phyloP scores from a whole-genome alignment of 92 coral and sea anemone species.

The Chrysogorgia sp. region DNA sequence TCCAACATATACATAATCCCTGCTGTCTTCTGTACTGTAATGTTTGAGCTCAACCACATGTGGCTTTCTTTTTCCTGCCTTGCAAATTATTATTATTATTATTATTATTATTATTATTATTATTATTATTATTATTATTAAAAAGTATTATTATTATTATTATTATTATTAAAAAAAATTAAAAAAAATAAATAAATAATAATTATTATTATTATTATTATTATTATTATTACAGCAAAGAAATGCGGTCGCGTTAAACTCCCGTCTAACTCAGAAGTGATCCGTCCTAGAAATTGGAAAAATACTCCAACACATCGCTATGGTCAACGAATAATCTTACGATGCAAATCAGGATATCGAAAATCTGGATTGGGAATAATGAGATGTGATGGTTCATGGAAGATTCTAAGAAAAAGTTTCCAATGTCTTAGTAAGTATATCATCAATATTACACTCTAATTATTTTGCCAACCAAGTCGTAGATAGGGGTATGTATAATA shows the following conservation, averaged over 20 bases:
- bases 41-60: too few species aligned
- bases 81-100: too few species aligned
- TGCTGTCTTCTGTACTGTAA: too few species aligned
- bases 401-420: slow-evolving; percentile 36
- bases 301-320: slow-evolving; percentile 27
- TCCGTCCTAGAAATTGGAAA: slow-evolving; percentile 34
- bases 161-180: too few species aligned
- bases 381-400: slow-evolving; percentile 28
- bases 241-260: slow-evolving; percentile 4
- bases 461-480: too few species aligned
- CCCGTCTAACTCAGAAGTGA: slow-evolving; percentile 10
- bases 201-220: too few species aligned
- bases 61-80: too few species aligned
- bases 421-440: slow-evolving; percentile 57
- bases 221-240: background rate
- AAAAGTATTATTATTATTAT: too few species aligned
- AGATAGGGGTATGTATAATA: too few species aligned
- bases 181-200: background rate
- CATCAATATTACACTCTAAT: background rate
- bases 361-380: slow-evolving; percentile 20
- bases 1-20: too few species aligned
- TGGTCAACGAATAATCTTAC: slow-evolving; percentile 45
- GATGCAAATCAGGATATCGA: slow-evolving; percentile 65
- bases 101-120: too few species aligned
- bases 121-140: too few species aligned